A percentile compares a stretch with the other conserved stretches of the same genome.
Evolutionary conservation across 1,140 invertebrate genomes (phyloP).

Genomic region (Panulirus ornatus): DNA sequence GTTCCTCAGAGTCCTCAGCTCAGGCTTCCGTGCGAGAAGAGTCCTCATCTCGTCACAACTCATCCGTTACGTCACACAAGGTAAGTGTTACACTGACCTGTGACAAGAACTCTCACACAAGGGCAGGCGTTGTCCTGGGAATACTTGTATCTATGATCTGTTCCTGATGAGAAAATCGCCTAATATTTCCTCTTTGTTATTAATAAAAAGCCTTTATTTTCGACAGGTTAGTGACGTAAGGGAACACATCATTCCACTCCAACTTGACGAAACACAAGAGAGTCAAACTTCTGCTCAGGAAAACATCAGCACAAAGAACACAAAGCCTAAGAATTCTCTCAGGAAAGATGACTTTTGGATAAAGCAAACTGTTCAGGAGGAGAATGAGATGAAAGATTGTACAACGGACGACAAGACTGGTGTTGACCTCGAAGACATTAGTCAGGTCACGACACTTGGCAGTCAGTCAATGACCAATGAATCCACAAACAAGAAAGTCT

Average conservation of each 20-base stretch:
- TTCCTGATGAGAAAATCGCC: not conserved
- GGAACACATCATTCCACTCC: constrained; percentile 6
- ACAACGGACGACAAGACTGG: not conserved
- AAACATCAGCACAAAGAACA: too few relatives aligned
- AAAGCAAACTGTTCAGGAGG: not conserved
- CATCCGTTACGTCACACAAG: not conserved
- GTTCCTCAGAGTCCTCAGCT: not conserved
- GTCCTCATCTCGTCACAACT: not conserved
- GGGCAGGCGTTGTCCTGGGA: not conserved
- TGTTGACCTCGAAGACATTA: not conserved
- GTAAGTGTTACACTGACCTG: not conserved
- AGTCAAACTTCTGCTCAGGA: not conserved
- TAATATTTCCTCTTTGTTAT: too few relatives aligned
- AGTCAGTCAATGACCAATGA: not conserved
- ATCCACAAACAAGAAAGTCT: not conserved
- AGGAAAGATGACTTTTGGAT: not conserved
- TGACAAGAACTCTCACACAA: not conserved
- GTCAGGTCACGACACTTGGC: too few relatives aligned
- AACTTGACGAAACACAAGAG: not conserved
- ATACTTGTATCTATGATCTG: not conserved
- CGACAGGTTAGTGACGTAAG: not conserved
- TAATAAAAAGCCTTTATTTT: not conserved
- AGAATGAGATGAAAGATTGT: not conserved
- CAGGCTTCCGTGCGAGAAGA: not conserved
- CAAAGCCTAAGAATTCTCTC: not conserved